Conservation (phyloP, 2,797 vertebrate species). For the Halcyon badia region DNA sequence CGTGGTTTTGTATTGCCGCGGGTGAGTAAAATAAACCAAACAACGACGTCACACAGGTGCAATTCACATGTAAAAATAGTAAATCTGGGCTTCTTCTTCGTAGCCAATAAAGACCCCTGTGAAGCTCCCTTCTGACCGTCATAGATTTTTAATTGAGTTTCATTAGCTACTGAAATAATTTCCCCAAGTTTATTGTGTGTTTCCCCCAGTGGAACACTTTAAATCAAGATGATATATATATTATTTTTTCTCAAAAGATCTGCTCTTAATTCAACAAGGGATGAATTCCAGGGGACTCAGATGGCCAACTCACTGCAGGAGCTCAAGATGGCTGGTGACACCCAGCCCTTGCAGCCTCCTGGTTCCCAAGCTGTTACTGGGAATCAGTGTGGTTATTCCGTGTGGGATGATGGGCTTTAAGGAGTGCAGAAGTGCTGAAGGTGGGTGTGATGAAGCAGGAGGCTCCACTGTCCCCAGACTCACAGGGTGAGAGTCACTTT, state of each 20-base stretch:
- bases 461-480: background rate
- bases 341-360: background rate
- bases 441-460: background rate
- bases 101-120: background rate
- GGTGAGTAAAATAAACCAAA: background rate
- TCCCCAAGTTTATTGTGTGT: background rate
- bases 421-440: background rate
- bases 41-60: fast-evolving
- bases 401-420: background rate
- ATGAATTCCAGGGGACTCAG: background rate
- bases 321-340: background rate
- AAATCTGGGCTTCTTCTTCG: background rate
- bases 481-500: background rate
- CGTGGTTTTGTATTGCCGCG: background rate
- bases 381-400: background rate
- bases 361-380: background rate
- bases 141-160: slow-evolving; percentile 14
- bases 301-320: background rate
- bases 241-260: background rate
- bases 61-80: background rate
- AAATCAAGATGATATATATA: background rate
- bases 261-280: background rate
- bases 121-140: background rate
- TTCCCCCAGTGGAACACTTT: slow-evolving; percentile 5
- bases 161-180: slow-evolving; percentile 37